Percentiles rank a stretch among this genome's conserved stretches.
Evolutionary conservation across 2,888 invertebrate genomes (phyloP).

Genomic region (Harmothoe impar): DNA sequence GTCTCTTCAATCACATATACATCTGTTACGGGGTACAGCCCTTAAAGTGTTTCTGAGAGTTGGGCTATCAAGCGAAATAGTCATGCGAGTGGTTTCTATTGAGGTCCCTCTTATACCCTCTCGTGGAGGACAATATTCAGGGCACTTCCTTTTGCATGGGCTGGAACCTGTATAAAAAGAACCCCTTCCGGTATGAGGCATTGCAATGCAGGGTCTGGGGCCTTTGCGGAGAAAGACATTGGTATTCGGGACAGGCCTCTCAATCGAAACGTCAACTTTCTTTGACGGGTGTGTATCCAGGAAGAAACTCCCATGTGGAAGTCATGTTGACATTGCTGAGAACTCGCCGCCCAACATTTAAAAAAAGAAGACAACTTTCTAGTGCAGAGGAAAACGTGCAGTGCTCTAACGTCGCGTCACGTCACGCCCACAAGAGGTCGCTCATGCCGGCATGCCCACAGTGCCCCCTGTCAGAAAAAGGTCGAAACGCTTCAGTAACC

Average conservation of each 20-base stretch:
- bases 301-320: neutral
- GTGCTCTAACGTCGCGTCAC: neutral
- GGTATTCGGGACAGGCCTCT: neutral
- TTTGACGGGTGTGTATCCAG: constrained; percentile 17
- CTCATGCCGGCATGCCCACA: neutral
- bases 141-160: too few relatives aligned
- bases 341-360: neutral
- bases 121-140: too few relatives aligned
- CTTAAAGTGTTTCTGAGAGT: too few relatives aligned
- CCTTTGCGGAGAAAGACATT: neutral
- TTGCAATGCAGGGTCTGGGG: constrained; percentile 7
- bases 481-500: neutral
- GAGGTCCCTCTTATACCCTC: too few relatives aligned
- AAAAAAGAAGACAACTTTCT: neutral
- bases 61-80: too few relatives aligned
- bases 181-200: neutral
- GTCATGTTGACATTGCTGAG: neutral
- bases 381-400: neutral
- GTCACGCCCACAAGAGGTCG: neutral
- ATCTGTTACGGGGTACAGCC: too few relatives aligned
- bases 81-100: too few relatives aligned
- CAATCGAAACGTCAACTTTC: constrained; percentile 27
- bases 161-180: neutral
- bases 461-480: constrained; percentile 18
- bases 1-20: too few relatives aligned